Evolutionary conservation across 2,888 invertebrate genomes (phyloP), one percentile per base, ranked within the genome.

Genomic region (Meganola albula): DNA sequence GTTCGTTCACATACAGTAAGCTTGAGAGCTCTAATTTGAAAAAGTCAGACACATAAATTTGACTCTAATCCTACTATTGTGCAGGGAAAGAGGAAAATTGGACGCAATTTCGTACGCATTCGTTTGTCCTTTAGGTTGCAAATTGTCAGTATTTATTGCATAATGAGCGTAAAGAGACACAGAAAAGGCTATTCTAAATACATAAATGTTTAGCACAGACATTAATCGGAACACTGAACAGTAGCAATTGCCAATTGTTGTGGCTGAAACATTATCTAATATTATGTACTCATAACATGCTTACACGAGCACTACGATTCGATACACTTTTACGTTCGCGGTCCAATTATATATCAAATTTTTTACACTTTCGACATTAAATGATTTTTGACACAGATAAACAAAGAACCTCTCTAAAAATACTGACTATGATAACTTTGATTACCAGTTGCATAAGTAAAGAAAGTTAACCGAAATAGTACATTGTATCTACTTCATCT

Each of bases 41-140:
- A 83, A 79, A 78, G 77, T 78, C 80, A 83, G 83, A 83, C 83
- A 55, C 71, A 83, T 84, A 82, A 84, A 83, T 84, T 83, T 68
- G 45, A 53, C 63, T 64, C 66, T 83, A 83, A 83, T 79, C 82
- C 82, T 63, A 60, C 76, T 68, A 76, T 74, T 75, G 78, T 78
- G 73, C 67, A n/a, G n/a, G n/a, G 73, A 58, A 71, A 61, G 72
- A 70, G 75, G 69, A 65, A 76, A 80, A 79, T 79, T 78, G 79
- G 72, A 70, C 63, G 70, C 69, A 65, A 74, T 78, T 78, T 64
- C 44, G 70, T 69, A 75, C 66, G 66, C 67, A 73, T 58, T 67
- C 59, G 53, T 58, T 61, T 53, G 57, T 58, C 62, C 63, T 76
- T 68, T 70, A 58, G 69, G 65, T 63, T 58, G 68, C 70, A 74